Conservation (phyloP, 2,888 invertebrate genomes). For the Parapristionchus giblindavisi region DNA sequence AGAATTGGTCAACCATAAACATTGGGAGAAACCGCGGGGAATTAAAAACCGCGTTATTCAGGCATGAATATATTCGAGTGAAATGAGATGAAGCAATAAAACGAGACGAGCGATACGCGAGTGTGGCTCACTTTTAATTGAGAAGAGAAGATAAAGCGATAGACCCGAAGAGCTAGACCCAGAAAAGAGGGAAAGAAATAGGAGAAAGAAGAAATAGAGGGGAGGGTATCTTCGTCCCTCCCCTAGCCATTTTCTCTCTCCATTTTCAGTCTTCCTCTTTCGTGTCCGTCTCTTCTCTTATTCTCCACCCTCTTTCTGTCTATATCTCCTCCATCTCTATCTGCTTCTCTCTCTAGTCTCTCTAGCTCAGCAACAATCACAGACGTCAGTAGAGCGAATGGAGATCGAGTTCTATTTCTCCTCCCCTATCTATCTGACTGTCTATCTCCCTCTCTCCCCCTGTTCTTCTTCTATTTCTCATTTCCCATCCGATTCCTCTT, state of each 20-base stretch:
- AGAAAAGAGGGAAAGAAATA: not conserved
- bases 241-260: not conserved
- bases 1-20: too few relatives aligned
- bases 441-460: too few relatives aligned
- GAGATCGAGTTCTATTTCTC: too few relatives aligned
- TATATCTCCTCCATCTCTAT: not conserved
- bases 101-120: too few relatives aligned
- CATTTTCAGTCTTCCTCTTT: slow-evolving; percentile 2
- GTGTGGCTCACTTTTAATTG: too few relatives aligned
- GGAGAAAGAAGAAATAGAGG: not conserved
- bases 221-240: not conserved
- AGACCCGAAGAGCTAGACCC: not conserved
- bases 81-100: too few relatives aligned
- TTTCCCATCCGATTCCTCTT: not conserved
- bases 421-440: not conserved
- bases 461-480: not conserved
- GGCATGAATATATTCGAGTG: too few relatives aligned
- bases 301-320: not conserved
- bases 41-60: too few relatives aligned
- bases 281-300: not conserved
- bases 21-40: too few relatives aligned
- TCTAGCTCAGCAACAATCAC: not conserved
- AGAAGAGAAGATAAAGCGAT: not conserved
- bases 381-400: slow-evolving; percentile 19
- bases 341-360: not conserved